Base-by-base conservation (phyloP, 2,797 vertebrate species). In the Sciurus carolinensis region DNA sequence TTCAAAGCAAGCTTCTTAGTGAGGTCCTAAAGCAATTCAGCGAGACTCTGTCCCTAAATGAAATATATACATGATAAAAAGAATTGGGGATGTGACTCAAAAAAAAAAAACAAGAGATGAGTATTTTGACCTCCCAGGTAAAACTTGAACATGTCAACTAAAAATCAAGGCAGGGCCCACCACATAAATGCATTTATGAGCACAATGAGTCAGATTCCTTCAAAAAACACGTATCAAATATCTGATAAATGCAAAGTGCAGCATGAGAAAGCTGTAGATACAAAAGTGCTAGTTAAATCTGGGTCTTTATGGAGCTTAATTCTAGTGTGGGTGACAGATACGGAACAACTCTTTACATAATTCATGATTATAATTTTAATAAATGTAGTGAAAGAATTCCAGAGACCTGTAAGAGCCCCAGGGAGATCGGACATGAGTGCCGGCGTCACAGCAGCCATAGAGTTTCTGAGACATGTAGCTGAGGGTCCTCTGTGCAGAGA, bases 311-410 rank as follows among this genome's bases (percentile, higher is more conserved):
- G 64, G 50, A 91, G 67, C 93, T 6, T 30, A 7, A 0, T 79
- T 96, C 66, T 85, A 92, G 71, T n/a, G 84, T 90, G 69, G 33
- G 69, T 86, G 66, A 47, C n/a, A 64, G 50, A n/a, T 82, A 39
- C 28, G n/a, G 91, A 57, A 36, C 69, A 57, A 3, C 59, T 71
- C 79, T 81, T 62, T 76, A 39, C 10, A 66, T 30, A 33, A 5
- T 57, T 76, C 26, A 14, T 57, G 86, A 75, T 85, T 79, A 42
- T 18, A 42, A 54, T 76, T 71, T 57, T 86, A 20, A 30, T 96
- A 72, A 95, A 69, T 33, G 33, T 44, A 64, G 1, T 30, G 44
- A 62, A 82, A 81, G 57, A 71, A 47, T 57, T 47, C n/a, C 66
- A 96, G 20, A 75, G 44, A 64, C 15, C 22, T 82, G 1, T 77